Evolutionary conservation across 2,113 vertebrate genomes (phyloP).

Genomic region (Trichechus manatus): DNA sequence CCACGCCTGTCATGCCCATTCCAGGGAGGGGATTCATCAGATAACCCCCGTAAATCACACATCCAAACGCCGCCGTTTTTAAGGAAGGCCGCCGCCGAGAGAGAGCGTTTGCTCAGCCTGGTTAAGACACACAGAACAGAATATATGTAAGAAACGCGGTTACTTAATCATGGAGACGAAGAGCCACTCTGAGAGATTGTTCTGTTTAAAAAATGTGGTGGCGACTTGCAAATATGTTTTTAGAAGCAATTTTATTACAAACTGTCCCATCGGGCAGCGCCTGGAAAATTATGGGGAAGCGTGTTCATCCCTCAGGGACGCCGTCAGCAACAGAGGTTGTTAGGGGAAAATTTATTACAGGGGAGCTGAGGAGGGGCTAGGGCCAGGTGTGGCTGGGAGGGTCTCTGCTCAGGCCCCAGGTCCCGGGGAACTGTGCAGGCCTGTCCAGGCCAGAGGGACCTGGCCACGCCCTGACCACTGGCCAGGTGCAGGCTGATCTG

Average conservation of each 20-base stretch:
- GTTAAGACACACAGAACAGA: constrained; percentile 64
- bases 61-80: constrained; percentile 79
- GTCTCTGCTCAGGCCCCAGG: neutral
- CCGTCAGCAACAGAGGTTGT: neutral
- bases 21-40: constrained; percentile 70
- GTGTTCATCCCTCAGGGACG: constrained; percentile 81
- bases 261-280: constrained; percentile 79
- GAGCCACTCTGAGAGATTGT: constrained; percentile 77
- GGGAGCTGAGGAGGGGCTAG: neutral
- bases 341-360: constrained; percentile 55
- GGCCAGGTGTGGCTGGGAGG: neutral
- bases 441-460: neutral
- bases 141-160: constrained; percentile 69
- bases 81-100: constrained; percentile 69
- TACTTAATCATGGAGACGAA: constrained; percentile 88
- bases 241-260: constrained; percentile 86
- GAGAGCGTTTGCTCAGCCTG: constrained; percentile 55
- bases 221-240: constrained; percentile 87
- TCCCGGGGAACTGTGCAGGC: neutral
- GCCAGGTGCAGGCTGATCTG: neutral
- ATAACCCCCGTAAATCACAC: constrained; percentile 84
- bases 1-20: constrained; percentile 66
- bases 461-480: neutral
- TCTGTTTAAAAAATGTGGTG: constrained; percentile 86
- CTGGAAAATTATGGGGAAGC: constrained; percentile 77